These are phyloP conservation scores for Vespertilio murinus DNA, from an alignment of 2,797 vertebrate genomes.

Conservation along the genomic window DNA sequence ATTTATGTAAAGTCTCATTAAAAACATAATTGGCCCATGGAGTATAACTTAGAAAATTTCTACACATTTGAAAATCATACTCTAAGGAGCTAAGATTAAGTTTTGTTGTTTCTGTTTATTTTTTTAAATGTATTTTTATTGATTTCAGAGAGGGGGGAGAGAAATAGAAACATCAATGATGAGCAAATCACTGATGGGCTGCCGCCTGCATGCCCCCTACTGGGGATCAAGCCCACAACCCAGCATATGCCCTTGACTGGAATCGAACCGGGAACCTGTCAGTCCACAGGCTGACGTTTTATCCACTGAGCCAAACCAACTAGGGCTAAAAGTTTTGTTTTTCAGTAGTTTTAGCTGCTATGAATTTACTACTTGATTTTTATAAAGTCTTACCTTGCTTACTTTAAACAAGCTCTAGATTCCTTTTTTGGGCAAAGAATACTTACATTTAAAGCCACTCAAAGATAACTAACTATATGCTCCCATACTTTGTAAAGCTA, in stretches of 20 bases:
- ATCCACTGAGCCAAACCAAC: too few relatives aligned
- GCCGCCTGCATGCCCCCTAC: too few relatives aligned
- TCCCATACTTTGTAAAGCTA: slow-evolving; percentile 13
- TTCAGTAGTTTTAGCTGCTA: not conserved
- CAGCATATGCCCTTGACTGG: too few relatives aligned
- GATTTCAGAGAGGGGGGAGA: too few relatives aligned
- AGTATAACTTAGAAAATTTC: slow-evolving; percentile 10
- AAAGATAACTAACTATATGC: not conserved
- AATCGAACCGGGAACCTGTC: too few relatives aligned
- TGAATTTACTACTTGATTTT: slow-evolving; percentile 8
- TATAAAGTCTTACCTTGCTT: not conserved
- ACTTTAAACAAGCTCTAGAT: slow-evolving; percentile 40
- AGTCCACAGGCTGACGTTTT: too few relatives aligned
- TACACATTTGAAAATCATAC: slow-evolving; percentile 5
- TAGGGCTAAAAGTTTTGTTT: slow-evolving; percentile 4
- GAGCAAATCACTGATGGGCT: too few relatives aligned
- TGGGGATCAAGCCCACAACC: too few relatives aligned
- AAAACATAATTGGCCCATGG: not conserved
- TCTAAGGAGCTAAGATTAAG: not conserved
- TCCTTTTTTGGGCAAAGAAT: slow-evolving; percentile 31
- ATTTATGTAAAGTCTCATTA: slow-evolving; percentile 30
- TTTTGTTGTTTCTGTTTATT: not conserved
- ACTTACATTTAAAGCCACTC: not conserved
- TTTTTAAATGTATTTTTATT: too few relatives aligned
- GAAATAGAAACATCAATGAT: too few relatives aligned